A percentile compares a stretch with the other conserved stretches of the same genome.
These are phyloP conservation scores for Syncerus caffer DNA, from an alignment of 2,797 vertebrate genomes.

Conservation along the genomic window DNA sequence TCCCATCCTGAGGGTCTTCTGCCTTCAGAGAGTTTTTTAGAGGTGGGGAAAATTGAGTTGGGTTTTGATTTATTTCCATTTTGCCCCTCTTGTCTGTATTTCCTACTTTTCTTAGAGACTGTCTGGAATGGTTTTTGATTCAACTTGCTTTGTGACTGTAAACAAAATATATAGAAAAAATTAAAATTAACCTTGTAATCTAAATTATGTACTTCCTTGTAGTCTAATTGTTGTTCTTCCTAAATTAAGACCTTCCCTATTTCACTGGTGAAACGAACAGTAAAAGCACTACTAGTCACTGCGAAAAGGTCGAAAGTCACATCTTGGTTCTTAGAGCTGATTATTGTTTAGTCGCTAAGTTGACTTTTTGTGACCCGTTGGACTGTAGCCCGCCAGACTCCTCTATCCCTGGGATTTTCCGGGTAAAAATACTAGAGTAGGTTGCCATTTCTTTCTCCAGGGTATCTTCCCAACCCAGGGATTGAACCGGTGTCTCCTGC, in stretches of 20 bases:
- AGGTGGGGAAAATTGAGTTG: not conserved
- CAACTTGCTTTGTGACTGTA: constrained; percentile 16
- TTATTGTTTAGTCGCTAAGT: not conserved
- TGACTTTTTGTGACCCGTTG: not conserved
- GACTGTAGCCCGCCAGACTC: not conserved
- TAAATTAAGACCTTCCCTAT: not conserved
- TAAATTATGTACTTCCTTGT: not conserved
- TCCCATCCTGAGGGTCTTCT: not conserved
- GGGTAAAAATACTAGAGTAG: not conserved
- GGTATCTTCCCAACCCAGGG: not conserved
- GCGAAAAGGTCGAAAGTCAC: constrained; percentile 12
- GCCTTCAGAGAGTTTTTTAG: constrained; percentile 7
- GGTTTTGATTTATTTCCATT: not conserved
- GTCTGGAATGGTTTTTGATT: not conserved
- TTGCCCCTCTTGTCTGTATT: not conserved
- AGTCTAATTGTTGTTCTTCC: not conserved
- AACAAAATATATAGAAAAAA: not conserved
- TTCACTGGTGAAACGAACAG: not conserved
- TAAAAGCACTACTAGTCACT: not conserved
- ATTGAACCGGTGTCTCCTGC: not conserved
- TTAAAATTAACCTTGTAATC: not conserved
- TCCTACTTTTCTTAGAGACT: not conserved
- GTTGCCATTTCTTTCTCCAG: not conserved
- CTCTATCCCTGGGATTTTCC: not conserved
- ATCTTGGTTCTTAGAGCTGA: not conserved